Evolutionary conservation across 1,140 invertebrate species (phyloP), one percentile per base, ranked within the genome.

Genomic region (Zaprionus davidi): DNA sequence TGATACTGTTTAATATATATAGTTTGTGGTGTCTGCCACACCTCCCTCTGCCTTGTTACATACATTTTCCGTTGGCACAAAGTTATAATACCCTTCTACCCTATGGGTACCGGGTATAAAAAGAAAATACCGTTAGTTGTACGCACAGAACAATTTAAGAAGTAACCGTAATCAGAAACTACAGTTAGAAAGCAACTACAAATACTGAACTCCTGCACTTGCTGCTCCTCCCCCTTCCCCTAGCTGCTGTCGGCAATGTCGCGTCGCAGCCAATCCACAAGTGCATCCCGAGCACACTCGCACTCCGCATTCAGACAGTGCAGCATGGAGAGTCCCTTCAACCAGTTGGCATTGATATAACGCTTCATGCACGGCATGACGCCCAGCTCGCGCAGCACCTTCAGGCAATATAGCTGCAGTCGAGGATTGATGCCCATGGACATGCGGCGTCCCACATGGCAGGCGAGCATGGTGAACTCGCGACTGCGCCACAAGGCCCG

Each of bases 291-390:
- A 5, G 78, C 75, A 22, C 88, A 90, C 20, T 92, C 86, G 2
- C 71, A 78, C 13, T 78, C 76, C 12, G 83, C 78, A 58, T 83
- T 68, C 31, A 86, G 56, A 56, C 87, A 91, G 2, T 36, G 17
- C 3, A 90, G 28, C 17, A 57, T 26, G 12, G 69, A 53, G 3
- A 92, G 64, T 13, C 77, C 71, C 17, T 53, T 15, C 34, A 91
- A 26, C 79, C 91, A 92, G 20, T 86, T 86, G 46, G 36, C 76
- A 1, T 74, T 76, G 9, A 92, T 90, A 13, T 81, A 92, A 17
- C 84, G 72, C 58, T 92, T 91, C 26, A 69, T 72, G 62, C 79
- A 86, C 1, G 91, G 91, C 91, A 92, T 92, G 7, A 76, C 74
- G 3, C 70, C 79, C 56, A 92, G 55, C 15, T 81, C 67, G 0